These are phyloP conservation scores for Pegoplata infirma DNA, from an alignment of 2,888 invertebrate species.

Conservation along the genomic window DNA sequence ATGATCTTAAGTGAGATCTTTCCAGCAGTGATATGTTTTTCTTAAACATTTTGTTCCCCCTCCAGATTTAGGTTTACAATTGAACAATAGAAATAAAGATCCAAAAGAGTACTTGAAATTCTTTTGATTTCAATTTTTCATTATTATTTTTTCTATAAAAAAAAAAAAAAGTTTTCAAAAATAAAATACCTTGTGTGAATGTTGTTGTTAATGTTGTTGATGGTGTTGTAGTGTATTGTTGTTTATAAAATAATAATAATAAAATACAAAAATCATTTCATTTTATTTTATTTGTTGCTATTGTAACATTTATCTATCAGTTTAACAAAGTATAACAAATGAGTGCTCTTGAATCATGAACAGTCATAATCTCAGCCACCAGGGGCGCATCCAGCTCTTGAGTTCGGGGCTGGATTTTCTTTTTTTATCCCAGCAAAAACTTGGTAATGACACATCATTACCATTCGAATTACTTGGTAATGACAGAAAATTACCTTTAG, in stretches of 20 bases:
- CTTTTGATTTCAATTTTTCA: constrained; percentile 1
- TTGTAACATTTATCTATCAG: constrained; percentile 34
- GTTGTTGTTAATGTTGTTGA: neutral
- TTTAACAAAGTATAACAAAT: constrained; percentile 32
- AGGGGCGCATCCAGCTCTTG: neutral
- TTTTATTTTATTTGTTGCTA: constrained; percentile 12
- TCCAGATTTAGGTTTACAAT: neutral
- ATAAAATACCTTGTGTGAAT: constrained; percentile 16
- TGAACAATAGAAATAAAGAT: constrained; percentile 41
- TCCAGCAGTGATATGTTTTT: constrained; percentile 29
- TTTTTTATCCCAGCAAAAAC: too few species aligned
- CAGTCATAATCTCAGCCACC: too few species aligned
- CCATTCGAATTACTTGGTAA: too few species aligned
- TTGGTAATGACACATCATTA: too few species aligned
- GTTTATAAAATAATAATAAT: too few species aligned
- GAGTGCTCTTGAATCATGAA: constrained; percentile 42
- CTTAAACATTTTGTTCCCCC: constrained; percentile 4
- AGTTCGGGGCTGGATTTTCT: too few species aligned
- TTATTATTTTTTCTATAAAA: constrained; percentile 1
- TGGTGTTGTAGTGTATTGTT: constrained; percentile 11
- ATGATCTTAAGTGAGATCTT: constrained; percentile 31
- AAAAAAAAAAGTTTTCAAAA: neutral
- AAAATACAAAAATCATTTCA: constrained; percentile 25
- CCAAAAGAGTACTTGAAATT: constrained; percentile 27
- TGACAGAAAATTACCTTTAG: too few species aligned